These are phyloP conservation scores for Magallana nippona DNA, from an alignment of 2,888 invertebrate genomes.

Conservation along the genomic window DNA sequence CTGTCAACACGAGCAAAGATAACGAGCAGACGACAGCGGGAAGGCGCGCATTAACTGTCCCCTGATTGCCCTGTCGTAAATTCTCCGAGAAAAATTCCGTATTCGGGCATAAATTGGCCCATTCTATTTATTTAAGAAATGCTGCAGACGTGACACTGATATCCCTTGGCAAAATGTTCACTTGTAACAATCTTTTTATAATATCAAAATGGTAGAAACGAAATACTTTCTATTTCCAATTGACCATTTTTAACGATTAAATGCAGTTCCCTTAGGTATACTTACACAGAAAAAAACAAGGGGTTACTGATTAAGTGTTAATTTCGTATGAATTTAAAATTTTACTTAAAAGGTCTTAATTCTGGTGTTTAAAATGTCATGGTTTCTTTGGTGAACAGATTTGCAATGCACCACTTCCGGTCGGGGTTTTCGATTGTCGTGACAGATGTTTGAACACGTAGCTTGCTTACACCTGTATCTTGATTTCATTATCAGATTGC, in stretches of 20 bases:
- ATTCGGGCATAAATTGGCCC: slow-evolving; percentile 33
- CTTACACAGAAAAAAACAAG: too few relatives aligned
- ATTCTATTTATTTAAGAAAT: slow-evolving; percentile 26
- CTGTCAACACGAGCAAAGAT: slow-evolving; percentile 47
- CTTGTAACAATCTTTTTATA: neutral
- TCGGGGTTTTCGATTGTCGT: neutral
- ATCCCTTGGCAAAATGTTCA: slow-evolving; percentile 5
- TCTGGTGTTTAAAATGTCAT: too few relatives aligned
- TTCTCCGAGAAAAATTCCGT: slow-evolving; percentile 23
- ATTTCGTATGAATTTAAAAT: too few relatives aligned
- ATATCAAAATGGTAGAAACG: neutral
- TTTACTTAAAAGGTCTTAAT: too few relatives aligned
- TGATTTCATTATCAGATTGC: neutral
- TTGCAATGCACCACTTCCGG: neutral
- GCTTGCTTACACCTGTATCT: slow-evolving; percentile 12
- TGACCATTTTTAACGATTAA: too few relatives aligned
- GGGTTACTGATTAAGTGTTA: too few relatives aligned
- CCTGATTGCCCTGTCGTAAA: slow-evolving; percentile 35
- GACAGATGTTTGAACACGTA: slow-evolving; percentile 16
- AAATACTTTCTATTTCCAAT: too few relatives aligned
- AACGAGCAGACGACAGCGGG: slow-evolving; percentile 32
- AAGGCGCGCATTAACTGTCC: slow-evolving; percentile 40
- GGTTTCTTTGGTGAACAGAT: too few relatives aligned
- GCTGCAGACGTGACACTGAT: slow-evolving; percentile 32
- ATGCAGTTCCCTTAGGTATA: too few relatives aligned